phyloP scores from a whole-genome alignment of 2,113 vertebrate species.

The Ochotona curzoniae region DNA sequence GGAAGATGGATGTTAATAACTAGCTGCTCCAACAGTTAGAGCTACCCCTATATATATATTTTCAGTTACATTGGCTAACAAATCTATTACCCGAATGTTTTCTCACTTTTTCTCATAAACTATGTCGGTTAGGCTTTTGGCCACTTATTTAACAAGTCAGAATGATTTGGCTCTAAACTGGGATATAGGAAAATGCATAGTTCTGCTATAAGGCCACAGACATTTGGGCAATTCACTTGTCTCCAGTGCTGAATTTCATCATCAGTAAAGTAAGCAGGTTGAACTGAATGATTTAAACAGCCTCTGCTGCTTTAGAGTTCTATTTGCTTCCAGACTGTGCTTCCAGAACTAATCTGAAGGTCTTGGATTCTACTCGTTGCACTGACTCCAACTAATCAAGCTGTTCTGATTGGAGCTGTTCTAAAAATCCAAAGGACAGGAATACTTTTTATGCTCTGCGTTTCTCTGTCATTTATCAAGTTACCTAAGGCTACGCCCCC shows the following conservation, averaged over 20 bases:
- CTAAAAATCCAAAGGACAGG: slow-evolving; percentile 11
- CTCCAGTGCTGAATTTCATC: slow-evolving; percentile 33
- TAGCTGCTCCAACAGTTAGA: neutral
- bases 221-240: neutral
- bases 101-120: neutral
- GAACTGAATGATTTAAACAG: slow-evolving; percentile 11
- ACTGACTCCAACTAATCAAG: neutral
- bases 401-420: slow-evolving; percentile 2
- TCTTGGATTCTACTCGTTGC: neutral
- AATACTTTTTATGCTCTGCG: neutral
- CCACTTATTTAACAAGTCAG: slow-evolving; percentile 9
- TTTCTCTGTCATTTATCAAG: slow-evolving; percentile 30
- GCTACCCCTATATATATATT: neutral
- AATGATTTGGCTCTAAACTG: neutral
- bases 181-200: neutral
- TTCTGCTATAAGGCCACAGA: neutral
- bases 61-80: neutral
- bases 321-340: neutral
- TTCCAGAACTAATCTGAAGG: neutral
- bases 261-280: slow-evolving; percentile 1
- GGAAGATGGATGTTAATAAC: neutral
- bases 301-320: neutral
- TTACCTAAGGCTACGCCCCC: neutral
- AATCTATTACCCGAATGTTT: neutral
- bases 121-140: neutral